Base-by-base conservation (phyloP, 1,140 invertebrate species). In the Drosophila kikkawai region DNA sequence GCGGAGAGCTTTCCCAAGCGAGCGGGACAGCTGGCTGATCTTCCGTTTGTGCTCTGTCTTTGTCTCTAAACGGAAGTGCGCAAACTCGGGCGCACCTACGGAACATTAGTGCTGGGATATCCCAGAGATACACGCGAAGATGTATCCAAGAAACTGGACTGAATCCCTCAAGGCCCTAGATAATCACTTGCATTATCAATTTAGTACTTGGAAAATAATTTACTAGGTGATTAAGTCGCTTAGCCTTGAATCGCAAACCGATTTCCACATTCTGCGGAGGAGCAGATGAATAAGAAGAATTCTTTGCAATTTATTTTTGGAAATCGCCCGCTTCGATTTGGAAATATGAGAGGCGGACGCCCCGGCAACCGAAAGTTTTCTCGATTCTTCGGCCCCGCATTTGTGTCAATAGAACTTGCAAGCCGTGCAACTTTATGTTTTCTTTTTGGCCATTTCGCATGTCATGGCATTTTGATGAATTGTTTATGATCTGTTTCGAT, bases 351-450 rank as follows among this genome's bases (percentile, higher is more conserved):
- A 79, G 67, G 61, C 71, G 37, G 29, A 36, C 50, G 34, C 34
- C 34, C 37, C 51, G 42, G 57, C 68, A 51, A 61, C 42, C 75
- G 29, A 68, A 59, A 59, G 50, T 67, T 45, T 45, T 74, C 34
- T 74, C 56, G 59, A 42, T 61, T 39, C 69, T 75, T 37, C 15
- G 44, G 44, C 32, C 58, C 37, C 64, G 81, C 53, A 88, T 86
- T 88, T 82, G 85, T 90, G 81, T 90, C 81, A 90, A 90, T 88
- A 88, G 86, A 90, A 90, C 81, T 88, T 90, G 85, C 86, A 90
- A 82, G 82, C 79, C 45, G 67, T 85, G 85, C 86, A 90, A 61
- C 45, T 86, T 80, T 65, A 86, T 79, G 79, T 87, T 80, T 74
- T 69, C 63, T 32, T 63, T 56, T 67, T 67, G 32, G 42, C 53